Base-by-base conservation (phyloP, 2,888 invertebrate genomes). In the Tetanocera ferruginea region DNA sequence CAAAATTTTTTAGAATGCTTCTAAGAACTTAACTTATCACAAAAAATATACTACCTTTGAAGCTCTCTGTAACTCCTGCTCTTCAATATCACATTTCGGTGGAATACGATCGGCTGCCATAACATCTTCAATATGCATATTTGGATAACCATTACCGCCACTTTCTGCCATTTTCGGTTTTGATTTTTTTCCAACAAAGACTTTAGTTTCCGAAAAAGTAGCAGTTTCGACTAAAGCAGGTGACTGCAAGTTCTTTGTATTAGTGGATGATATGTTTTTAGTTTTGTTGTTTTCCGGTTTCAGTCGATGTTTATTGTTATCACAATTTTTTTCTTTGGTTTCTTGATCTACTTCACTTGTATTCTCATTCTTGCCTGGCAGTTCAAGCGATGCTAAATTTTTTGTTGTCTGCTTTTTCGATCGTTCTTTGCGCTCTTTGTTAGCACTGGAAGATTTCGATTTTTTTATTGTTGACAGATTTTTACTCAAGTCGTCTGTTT, bases 61-160 rank as follows among this genome's bases (percentile, higher is more conserved):
- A 77, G 93, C 93, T 80, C 92, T 89, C 80, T 91, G 92, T 84
- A 93, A 85, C 84, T 93, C 93, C 80, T 91, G 91, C 82, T 92
- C 92, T 83, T 92, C 93, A 79, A 92, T 92, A 85, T 90, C 90
- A 84, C 89, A 89, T 86, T 89, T 89, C 55, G 83, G 75, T 74
- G 77, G 70, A 37, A 80, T 79, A 69, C 80, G 83, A 66, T 82
- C 80, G 43, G 81, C 83, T 85, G 80, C 81, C n/a, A 83, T 86
- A 85, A 81, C 85, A 85, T 88, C 87, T 82, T 92, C 92, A 85
- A 92, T 92, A 83, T 89, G 90, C 84, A 92, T 89, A 86, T 88
- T 90, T 80, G 89, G 89, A 84, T 34, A 74, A 5, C 17, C 60
- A 60, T 71, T 55, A 5, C 17, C n/a, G 17, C 11, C 25, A 17